Base-by-base conservation (phyloP, 2,797 vertebrate species). In the Sebastes oblongus region DNA sequence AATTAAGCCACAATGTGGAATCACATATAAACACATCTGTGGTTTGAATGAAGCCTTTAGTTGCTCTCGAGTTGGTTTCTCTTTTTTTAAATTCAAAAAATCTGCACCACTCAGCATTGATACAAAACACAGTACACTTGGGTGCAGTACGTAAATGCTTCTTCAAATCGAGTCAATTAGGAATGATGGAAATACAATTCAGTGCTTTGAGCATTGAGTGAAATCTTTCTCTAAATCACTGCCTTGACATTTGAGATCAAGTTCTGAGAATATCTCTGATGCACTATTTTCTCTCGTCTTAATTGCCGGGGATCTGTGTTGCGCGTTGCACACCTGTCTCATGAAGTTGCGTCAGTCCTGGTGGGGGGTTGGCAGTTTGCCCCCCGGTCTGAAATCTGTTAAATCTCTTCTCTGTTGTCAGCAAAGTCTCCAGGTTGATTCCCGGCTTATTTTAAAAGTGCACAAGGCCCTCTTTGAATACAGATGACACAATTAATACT, bases 401-500 rank as follows among this genome's bases (percentile, higher is more conserved):
- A 77, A 88, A 87, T 84, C 84, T 66, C 65, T 10, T 25, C 78
- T 72, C 66, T 81, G 62, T 85, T 88, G 78, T 88, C 80, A 75
- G 84, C 42, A 46, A 56, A 74, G 70, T 65, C 72, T 87, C 70
- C 8, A 30, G 36, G 58, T 86, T 87, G 64, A 1, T 69, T 78
- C 78, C 77, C 8, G 50, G 78, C 78, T 83, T 80, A 76, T 83
- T 85, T 78, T 80, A 71, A 86, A 87, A 82, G 79, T 62, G 50
- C 78, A 75, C 62, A 3, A 30, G 66, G 50, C 62, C 59, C 59
- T 42, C 69, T 86, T 75, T 91, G 89, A 92, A 93, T 92, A 88
- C 89, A 86, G 85, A 93, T 86, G 87, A 90, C 92, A 90, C 71
- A 84, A 89, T 92, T 89, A 89, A 88, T 87, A 86, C 80, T 80